Percentiles rank a stretch among this genome's conserved stretches.
Evolutionary conservation across 2,113 vertebrate genomes (phyloP).

Genomic region (Acinonyx jubatus): DNA sequence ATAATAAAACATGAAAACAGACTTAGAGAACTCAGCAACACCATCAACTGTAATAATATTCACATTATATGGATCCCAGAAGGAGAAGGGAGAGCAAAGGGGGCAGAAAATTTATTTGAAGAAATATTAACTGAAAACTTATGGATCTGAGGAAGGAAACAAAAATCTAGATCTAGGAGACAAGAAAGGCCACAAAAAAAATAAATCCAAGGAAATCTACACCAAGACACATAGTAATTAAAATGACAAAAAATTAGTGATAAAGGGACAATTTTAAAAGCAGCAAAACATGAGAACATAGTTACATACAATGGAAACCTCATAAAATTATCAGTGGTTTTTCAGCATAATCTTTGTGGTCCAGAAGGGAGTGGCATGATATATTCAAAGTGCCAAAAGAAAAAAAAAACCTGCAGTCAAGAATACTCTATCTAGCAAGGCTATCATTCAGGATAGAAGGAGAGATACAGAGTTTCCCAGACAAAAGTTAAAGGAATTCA

Average conservation of each 20-base stretch:
- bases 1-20: background rate
- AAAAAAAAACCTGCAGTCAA: too few species aligned
- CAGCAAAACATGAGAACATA: too few species aligned
- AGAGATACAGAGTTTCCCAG: background rate
- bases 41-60: background rate
- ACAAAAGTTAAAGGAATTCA: background rate
- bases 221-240: background rate
- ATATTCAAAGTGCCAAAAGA: too few species aligned
- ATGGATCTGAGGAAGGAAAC: background rate
- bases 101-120: background rate
- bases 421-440: background rate
- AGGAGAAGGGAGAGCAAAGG: background rate
- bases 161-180: background rate
- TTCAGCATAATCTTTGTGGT: too few species aligned
- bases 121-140: background rate
- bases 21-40: background rate
- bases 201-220: background rate
- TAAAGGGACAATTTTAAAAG: too few species aligned
- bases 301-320: too few species aligned
- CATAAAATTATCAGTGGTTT: too few species aligned
- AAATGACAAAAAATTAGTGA: background rate
- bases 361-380: too few species aligned
- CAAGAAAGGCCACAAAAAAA: background rate
- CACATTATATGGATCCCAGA: background rate
- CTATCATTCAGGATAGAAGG: background rate